Evolutionary conservation across 2,888 invertebrate genomes (phyloP), one percentile per base, ranked within the genome.

Genomic region (Andrena chrysosceles): DNA sequence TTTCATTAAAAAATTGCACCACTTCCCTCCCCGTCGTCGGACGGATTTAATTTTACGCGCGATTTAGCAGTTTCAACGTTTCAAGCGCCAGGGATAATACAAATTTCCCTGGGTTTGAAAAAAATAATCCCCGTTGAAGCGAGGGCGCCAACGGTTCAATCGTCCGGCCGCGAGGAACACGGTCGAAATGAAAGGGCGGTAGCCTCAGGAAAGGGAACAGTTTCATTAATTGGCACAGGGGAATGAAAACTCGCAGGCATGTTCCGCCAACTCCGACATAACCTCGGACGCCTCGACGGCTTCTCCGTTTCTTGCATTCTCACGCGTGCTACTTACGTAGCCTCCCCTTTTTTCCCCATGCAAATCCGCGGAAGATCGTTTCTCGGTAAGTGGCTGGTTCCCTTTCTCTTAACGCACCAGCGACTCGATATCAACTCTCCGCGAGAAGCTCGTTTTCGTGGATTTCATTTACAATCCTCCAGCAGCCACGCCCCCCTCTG

Each of bases 381-480:
- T 33, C 49, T 62, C 26, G 54, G 71, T 63, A 77, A 75, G 66
- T 70, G 60, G 60, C 33, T 54, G 35, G n/a, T 31, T 49, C 56
- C 31, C 69, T 64, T 60, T 31, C 54, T 72, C 77, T 77, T 74
- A 78, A 83, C 69, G 76, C 81, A 76, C 71, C 49, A 60, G 68
- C 81, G 72, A 56, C 69, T 75, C 74, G 77, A 83, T 85, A 88
- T 81, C 85, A 80, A 84, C 69, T 69, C 77, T 73, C 64, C 52
- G 20, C 83, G 48, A 29, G 71, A 16, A 62, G 75, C 78, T 83
- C 81, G 78, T 88, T 82, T 77, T 67, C 74, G 70, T 68, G 88
- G 84, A 89, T 88, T 87, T 87, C 89, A 88, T 89, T 88, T 87
- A 85, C 85, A 84, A 89, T 72, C 79, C 31, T 8, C 8, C 42